These are phyloP conservation scores for Carabus problematicus DNA, from an alignment of 2,888 invertebrate species.

Conservation along the genomic window DNA sequence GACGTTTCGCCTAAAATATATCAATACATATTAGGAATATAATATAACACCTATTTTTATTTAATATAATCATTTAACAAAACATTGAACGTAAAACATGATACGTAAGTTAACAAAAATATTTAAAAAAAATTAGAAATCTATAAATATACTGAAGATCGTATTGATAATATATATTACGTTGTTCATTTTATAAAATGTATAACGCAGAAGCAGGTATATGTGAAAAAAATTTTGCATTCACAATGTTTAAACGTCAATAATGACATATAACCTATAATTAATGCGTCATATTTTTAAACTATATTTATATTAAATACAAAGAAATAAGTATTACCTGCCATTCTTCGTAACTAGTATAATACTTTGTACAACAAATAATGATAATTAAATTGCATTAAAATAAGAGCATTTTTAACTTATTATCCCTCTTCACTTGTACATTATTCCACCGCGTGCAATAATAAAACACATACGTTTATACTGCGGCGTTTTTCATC, in stretches of 20 bases:
- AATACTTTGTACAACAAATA: slow-evolving; percentile 32
- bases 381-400: slow-evolving; percentile 19
- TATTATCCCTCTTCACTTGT: slow-evolving; percentile 8
- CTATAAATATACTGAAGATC: not conserved
- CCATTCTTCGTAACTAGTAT: slow-evolving; percentile 26
- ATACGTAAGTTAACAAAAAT: slow-evolving; percentile 1
- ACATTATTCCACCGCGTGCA: slow-evolving; percentile 18
- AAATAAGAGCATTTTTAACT: slow-evolving; percentile 20
- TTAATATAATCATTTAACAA: too few species aligned
- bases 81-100: not conserved
- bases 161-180: not conserved
- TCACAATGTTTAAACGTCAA: slow-evolving; percentile 14
- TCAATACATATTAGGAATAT: not conserved
- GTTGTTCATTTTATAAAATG: not conserved
- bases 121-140: not conserved
- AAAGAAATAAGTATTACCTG: slow-evolving; percentile 13
- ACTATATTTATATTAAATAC: too few species aligned
- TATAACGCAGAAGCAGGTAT: too few species aligned
- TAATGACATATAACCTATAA: slow-evolving; percentile 32
- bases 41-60: not conserved
- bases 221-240: not conserved
- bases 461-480: not conserved
- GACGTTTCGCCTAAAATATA: slow-evolving; percentile 29
- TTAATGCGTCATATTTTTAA: not conserved
- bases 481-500: too few species aligned